Percentiles rank a stretch among this genome's conserved stretches.
These are phyloP conservation scores for Drosophila paucipuncta DNA, from an alignment of 2,888 invertebrate species.

Conservation along the genomic window DNA sequence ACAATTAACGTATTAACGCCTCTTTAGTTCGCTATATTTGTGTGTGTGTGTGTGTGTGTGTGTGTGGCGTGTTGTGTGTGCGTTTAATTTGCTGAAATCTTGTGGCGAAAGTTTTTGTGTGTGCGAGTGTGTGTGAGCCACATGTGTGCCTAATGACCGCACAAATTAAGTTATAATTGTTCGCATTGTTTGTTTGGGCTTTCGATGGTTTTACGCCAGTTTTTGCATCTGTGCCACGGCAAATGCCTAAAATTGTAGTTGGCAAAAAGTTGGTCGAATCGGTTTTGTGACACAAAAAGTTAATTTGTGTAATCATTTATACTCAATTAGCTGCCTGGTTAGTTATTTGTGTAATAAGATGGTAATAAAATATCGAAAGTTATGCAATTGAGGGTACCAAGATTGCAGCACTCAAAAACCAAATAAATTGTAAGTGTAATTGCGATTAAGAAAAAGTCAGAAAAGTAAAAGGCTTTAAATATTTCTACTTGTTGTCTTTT, in stretches of 20 bases:
- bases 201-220: constrained; percentile 44
- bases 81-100: constrained; percentile 60
- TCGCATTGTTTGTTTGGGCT: constrained; percentile 71
- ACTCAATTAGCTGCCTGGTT: not conserved
- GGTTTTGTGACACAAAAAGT: constrained; percentile 58
- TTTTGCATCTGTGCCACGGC: constrained; percentile 57
- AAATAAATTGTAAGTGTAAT: not conserved
- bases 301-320: constrained; percentile 47
- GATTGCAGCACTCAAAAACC: not conserved
- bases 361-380: not conserved
- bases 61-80: constrained; percentile 24
- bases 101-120: constrained; percentile 62
- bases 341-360: not conserved
- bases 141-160: constrained; percentile 81
- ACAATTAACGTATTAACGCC: constrained; percentile 86
- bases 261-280: constrained; percentile 49
- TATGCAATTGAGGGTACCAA: not conserved
- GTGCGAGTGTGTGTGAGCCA: constrained; percentile 41
- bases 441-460: not conserved
- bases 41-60: constrained; percentile 24
- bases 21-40: constrained; percentile 73
- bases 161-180: constrained; percentile 82
- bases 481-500: not conserved
- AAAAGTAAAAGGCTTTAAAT: not conserved
- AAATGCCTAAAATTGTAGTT: constrained; percentile 34